Evolutionary conservation across 2,113 vertebrate species (phyloP), one percentile per base, ranked within the genome.

Genomic region (Boulengeromyrus knoepffleri): DNA sequence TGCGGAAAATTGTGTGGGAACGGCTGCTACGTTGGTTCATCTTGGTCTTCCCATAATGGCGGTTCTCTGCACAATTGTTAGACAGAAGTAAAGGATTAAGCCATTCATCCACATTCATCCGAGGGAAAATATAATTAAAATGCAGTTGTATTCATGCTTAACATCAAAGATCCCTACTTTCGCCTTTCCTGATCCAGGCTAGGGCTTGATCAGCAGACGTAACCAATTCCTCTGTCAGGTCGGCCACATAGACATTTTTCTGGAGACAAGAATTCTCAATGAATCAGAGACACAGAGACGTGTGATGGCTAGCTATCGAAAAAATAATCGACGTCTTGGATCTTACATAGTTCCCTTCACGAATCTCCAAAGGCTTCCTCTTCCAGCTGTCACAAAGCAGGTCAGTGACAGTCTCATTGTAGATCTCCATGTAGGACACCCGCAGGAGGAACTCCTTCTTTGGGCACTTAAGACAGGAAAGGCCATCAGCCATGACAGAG

Each of bases 391-490:
- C 97, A 39, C 97, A 97, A 7, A 99, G 96, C 90, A 99, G 94
- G 90, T 99, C 98, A 0, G 96, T 97, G 85, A 99, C 97, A 0
- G 97, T 99, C 92, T 99, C 98, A 36, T 99, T 99, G 93, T 99
- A 99, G 92, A 99, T 99, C 89, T 99, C 99, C 98, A 99, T 98
- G 90, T 99, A 99, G 6, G 98, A 99, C 85, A 99, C 98, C 0
- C 98, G 95, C 66, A 99, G 93, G 21, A 99, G 96, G 93, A 99
- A 99, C 93, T 99, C 98, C 91, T 98, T 98, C 10, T 97, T 96
- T 3, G 97, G 97, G 95, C 94, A 97, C 98, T 99, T 70, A 39
- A 27, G 84, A 50, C 15, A 83, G 24, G 49, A n/a, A 50, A 5
- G 17, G 74, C 15, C 39, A 17, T 80, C 31, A 80, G 36, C 36